Base-by-base conservation (phyloP, 92 coral and sea anemone genomes). In the Siderastrea siderea region DNA sequence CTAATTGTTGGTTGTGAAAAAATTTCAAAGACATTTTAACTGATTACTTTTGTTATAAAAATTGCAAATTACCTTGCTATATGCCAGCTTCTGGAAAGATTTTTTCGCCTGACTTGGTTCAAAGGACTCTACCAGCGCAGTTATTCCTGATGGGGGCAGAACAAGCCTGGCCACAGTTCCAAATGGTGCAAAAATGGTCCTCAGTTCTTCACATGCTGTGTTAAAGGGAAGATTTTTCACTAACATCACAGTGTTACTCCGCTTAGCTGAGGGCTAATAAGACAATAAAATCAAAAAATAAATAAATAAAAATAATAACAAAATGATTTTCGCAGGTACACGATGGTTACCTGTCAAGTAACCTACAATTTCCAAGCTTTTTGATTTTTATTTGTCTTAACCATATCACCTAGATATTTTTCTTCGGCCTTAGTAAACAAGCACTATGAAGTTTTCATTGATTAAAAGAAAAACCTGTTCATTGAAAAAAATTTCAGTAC, bases 141-240 rank as follows among this genome's bases (percentile, higher is more conserved):
- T 95, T 62, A 97, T 96, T 4, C 98, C 99, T 1, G 99, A 90
- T 0, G 98, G 98, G 0, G 99, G 99, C 47, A 97, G 79, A 14
- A 97, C 84, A 9, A 97, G 86, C 81, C 98, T 90, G 3, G 93
- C 95, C 9, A 97, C 94, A 53, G 94, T 92, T 69, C 99, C 99
- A 87, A 95, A 94, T 7, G 98, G 94, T 19, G 94, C 85, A 78
- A 97, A 97, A 51, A 92, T 68, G 45, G 86, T 86, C 74, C 80
- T 91, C 63, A 97, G 89, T 26, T 97, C 99, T 12, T 97, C 96
- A 11, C 93, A 51, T 38, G 91, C 77, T 9, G 99, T 97, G 74
- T 93, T 93, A 58, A 93, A 96, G 8, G 98, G 99, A 43, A 97
- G 97, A 73, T 97, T 97, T 90, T 97, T 97, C 38, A 96, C 99